phyloP scores from a whole-genome alignment of 2,888 invertebrate species.

The Chrysomela aeneicollis region DNA sequence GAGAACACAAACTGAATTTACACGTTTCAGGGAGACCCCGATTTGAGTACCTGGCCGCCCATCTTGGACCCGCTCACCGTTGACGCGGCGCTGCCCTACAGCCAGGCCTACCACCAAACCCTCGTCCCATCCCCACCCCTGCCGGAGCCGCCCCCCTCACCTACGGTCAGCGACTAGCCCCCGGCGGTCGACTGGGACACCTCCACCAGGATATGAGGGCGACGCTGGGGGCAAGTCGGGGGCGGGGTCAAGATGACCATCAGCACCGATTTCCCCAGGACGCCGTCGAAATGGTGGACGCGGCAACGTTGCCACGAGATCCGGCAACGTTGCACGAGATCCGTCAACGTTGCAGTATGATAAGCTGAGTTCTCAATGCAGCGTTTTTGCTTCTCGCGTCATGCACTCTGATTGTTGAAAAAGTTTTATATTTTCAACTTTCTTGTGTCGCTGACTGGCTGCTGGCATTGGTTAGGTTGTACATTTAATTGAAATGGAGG shows the following conservation, averaged over 20 bases:
- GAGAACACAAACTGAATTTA: no score
- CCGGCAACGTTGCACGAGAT: neutral
- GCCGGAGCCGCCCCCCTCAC: conserved; percentile 53
- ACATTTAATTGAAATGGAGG: no score
- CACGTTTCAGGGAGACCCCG: conserved; percentile 61
- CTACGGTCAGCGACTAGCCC: conserved; percentile 56
- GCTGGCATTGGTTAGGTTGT: no score
- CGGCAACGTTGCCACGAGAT: neutral
- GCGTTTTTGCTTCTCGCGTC: no score
- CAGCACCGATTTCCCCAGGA: conserved; percentile 7
- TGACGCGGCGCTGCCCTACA: conserved; percentile 12
- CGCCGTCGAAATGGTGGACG: neutral
- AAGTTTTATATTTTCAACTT: no score
- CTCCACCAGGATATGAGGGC: conserved; percentile 56
- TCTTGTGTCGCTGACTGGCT: no score
- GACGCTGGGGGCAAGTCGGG: neutral
- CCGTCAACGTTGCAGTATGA: neutral
- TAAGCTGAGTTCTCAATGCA: no score
- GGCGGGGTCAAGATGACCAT: conserved; percentile 39
- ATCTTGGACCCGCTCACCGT: conserved; percentile 49
- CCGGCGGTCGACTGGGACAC: conserved; percentile 56
- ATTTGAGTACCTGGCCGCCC: conserved; percentile 61
- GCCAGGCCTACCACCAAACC: conserved; percentile 52
- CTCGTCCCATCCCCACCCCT: conserved; percentile 52
- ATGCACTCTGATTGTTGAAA: no score